Base-by-base conservation (phyloP, 1,140 invertebrate species). In the Lethocerus indicus region DNA sequence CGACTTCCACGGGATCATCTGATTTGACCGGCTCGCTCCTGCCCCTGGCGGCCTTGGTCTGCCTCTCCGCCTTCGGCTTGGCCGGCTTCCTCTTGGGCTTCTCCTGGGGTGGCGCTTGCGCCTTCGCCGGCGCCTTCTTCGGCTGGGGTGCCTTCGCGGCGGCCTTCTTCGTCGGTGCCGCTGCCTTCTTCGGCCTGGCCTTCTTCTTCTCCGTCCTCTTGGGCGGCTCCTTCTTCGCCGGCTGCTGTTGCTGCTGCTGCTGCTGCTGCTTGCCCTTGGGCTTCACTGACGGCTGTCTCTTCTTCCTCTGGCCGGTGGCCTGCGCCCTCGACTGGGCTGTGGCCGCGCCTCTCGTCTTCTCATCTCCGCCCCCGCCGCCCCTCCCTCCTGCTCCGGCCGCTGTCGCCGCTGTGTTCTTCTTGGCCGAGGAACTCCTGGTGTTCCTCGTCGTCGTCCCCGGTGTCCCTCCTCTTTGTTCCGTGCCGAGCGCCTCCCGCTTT, bases 1-100 rank as follows among this genome's bases (percentile, higher is more conserved):
- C 51, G n/a, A 53, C 51, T 32, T 53, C 45, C 9, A 53, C 47
- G 9, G 51, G 51, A 20, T 47, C 18, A 16, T 48, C 47, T 23
- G 40, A 29, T 9, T 5, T 12, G 4, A 20, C 14, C 21, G 9
- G 20, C 6, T 16, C 18, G 28, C 45, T 53, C 18, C 49, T 53
- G n/a, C 13, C 21, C 20, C 26, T n/a, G 20, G 26, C 9, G 35
- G 51, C 37, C 24, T 54, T 54, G 5, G 16, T n/a, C 20, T 24
- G 28, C 21, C 26, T 39, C 16, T 47, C 45, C 12, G 46, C 41
- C 41, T 50, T 35, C 18, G 53, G 32, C 12, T 47, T 51, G 20
- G 39, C 21, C 20, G 32, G 18, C 2, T 29, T 29, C 28, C 13
- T 13, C 18, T 36, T 47, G 45, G 45, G 27, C 3, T 39, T 41